Percentiles rank a stretch among this genome's conserved stretches.
Conservation (phyloP, 2,888 invertebrate genomes). For the Ceratothoa steindachneri region DNA sequence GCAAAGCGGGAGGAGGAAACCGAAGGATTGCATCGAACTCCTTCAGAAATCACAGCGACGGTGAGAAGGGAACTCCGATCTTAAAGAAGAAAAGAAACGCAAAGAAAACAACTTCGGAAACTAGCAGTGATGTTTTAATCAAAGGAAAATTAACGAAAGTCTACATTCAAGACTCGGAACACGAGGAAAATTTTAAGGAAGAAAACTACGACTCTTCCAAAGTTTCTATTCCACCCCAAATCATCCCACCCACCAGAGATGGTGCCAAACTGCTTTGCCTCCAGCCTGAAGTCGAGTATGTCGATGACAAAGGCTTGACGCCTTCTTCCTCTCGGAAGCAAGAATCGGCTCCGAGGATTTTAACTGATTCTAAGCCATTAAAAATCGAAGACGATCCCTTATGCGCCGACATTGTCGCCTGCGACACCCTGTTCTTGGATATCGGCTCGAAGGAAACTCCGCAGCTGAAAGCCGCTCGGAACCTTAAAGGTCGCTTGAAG, state of each 20-base stretch:
- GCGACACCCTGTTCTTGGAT: conserved; percentile 43
- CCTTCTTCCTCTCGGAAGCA: not conserved
- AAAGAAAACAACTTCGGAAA: not conserved
- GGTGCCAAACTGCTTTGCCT: not conserved
- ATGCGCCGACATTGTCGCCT: conserved; percentile 40
- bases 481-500: conserved; percentile 41
- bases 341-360: not conserved
- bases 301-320: not conserved
- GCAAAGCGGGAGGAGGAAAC: not conserved
- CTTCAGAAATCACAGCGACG: not conserved
- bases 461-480: conserved; percentile 38
- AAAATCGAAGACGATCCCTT: conserved; percentile 27
- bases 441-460: conserved; percentile 41
- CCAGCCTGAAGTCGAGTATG: not conserved
- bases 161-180: not conserved
- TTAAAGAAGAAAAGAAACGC: not conserved
- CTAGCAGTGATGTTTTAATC: not conserved
- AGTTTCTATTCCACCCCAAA: not conserved
- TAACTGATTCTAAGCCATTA: not conserved
- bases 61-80: not conserved
- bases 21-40: not conserved
- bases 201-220: not conserved
- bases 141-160: not conserved
- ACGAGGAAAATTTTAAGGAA: not conserved
- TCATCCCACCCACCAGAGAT: not conserved